Evolutionary conservation across 2,888 invertebrate genomes (phyloP).

Genomic region (Caenorhabditis japonica): DNA sequence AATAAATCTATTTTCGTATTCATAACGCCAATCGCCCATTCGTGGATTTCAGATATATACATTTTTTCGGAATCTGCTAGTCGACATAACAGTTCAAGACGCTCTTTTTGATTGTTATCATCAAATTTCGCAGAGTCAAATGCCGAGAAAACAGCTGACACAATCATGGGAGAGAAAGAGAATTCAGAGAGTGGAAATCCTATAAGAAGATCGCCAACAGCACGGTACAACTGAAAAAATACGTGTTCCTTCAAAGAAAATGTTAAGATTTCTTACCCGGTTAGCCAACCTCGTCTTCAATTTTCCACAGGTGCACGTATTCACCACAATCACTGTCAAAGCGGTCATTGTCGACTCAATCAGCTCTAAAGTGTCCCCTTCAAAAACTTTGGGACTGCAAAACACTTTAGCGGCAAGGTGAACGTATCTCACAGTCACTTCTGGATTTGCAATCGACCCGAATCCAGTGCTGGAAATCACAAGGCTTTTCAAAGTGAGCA

Average conservation of each 20-base stretch:
- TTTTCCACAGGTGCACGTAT: slow-evolving; percentile 20
- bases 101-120: slow-evolving; percentile 32
- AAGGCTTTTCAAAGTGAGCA: slow-evolving; percentile 15
- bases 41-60: slow-evolving; percentile 28
- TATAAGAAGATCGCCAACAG: slow-evolving; percentile 40
- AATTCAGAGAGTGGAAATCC: slow-evolving; percentile 30
- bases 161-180: slow-evolving; percentile 33
- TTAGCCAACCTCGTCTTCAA: slow-evolving; percentile 2
- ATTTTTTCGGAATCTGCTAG: slow-evolving; percentile 36
- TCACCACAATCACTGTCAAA: slow-evolving; percentile 27
- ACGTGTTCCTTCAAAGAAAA: background rate
- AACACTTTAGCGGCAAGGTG: slow-evolving; percentile 33
- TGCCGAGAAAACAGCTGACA: slow-evolving; percentile 27
- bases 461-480: slow-evolving; percentile 18
- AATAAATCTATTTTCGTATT: slow-evolving; percentile 5
- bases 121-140: slow-evolving; percentile 9
- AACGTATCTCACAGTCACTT: slow-evolving; percentile 35
- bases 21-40: slow-evolving; percentile 27
- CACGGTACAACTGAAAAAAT: slow-evolving; percentile 43
- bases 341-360: slow-evolving; percentile 32
- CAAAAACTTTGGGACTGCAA: slow-evolving; percentile 24
- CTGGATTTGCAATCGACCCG: slow-evolving; percentile 25
- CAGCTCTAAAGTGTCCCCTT: background rate
- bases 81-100: slow-evolving; percentile 53
- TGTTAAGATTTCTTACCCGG: slow-evolving; percentile 1